Evolutionary conservation across 2,888 invertebrate species (phyloP).

Genomic region (Coelogynopora nodosa): DNA sequence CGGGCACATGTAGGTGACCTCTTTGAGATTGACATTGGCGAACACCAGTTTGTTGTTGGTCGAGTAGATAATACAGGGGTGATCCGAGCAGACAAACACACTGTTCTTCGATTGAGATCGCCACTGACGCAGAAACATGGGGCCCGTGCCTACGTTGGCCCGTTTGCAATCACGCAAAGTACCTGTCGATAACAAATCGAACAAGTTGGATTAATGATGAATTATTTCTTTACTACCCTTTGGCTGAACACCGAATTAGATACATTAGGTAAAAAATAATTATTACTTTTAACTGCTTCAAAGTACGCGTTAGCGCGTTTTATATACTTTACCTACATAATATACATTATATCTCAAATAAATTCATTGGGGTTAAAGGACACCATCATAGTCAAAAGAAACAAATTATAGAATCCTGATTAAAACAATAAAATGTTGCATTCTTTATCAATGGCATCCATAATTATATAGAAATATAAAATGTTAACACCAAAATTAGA

Average conservation of each 20-base stretch:
- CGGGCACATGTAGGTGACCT: slow-evolving; percentile 91
- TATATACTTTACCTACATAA: too few species aligned
- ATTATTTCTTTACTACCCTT: not conserved
- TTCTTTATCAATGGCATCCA: too few species aligned
- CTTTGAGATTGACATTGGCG: slow-evolving; percentile 78
- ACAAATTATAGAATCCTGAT: too few species aligned
- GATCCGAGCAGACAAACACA: slow-evolving; percentile 96
- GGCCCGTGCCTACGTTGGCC: slow-evolving; percentile 93
- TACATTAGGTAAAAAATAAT: slow-evolving; percentile 11
- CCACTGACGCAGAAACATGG: slow-evolving; percentile 79
- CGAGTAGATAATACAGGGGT: slow-evolving; percentile 96
- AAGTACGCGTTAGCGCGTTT: too few species aligned
- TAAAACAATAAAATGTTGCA: too few species aligned
- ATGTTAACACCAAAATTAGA: too few species aligned
- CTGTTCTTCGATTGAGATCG: slow-evolving; percentile 72
- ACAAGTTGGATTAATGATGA: not conserved
- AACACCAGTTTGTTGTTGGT: slow-evolving; percentile 97
- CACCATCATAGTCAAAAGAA: too few species aligned
- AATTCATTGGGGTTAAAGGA: too few species aligned
- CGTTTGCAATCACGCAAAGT: slow-evolving; percentile 81
- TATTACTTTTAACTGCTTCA: too few species aligned
- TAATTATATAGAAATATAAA: too few species aligned
- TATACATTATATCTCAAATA: too few species aligned
- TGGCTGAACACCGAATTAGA: slow-evolving; percentile 12
- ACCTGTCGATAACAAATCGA: slow-evolving; percentile 63